Evolutionary conservation across 1,140 invertebrate genomes (phyloP), one percentile per base, ranked within the genome.

Genomic region (Dufourea novaeangliae): DNA sequence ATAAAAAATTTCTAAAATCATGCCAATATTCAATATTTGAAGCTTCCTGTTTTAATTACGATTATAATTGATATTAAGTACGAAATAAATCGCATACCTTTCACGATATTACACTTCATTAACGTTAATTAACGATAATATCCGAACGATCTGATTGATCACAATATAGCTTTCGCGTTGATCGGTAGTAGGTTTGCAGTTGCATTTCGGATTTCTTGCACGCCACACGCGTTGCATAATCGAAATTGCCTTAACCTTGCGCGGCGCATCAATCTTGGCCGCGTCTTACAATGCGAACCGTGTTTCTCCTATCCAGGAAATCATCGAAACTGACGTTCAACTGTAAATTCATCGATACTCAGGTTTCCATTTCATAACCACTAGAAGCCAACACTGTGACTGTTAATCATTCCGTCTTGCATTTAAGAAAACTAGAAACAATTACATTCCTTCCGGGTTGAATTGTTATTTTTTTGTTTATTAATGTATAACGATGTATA

Each of bases 221-320:
- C 54, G 32, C 34, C 12, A 29, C 12, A 29, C n/a, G 39, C 11
- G 29, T 76, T 76, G 54, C 73, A 61, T 59, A 76, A 76, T 76
- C 73, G 54, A 76, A 69, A 76, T 76, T 76, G 32, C 54, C 64
- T 76, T 37, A 59, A 69, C 64, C 73, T 76, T 76, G 66, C 39
- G 14, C 52, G 64, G 54, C 27, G 54, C 66, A 61, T 76, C 64
- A 50, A 37, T 69, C 73, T 76, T 69, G 64, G 54, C 73, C 8
- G 5, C 22, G 22, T 27, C 41, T 69, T 61, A 61, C 32, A 76
- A 76, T 69, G 41, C 25, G 27, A 76, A 50, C 46, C 54, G 64
- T 32, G 34, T 11, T 61, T 75, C 64, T 76, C 59, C 66, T 46
- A 10, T 59, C 32, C 32, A 32, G 20, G 39, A 61, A 68, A 34